phyloP scores from a whole-genome alignment of 2,888 invertebrate genomes.

The Pachydiplax longipennis region DNA sequence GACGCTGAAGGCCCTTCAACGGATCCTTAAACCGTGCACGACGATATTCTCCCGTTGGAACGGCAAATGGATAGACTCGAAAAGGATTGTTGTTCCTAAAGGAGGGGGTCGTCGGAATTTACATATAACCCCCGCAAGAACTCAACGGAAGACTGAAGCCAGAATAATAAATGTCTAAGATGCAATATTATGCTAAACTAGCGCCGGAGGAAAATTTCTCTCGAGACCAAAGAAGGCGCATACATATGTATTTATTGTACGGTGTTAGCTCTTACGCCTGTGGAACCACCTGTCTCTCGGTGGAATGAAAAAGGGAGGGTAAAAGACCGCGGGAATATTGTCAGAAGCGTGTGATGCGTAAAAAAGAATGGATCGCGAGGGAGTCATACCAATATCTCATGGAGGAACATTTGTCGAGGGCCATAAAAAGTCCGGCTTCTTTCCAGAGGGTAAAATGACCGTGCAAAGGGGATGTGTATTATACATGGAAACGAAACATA shows the following conservation, averaged over 20 bases:
- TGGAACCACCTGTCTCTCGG: neutral
- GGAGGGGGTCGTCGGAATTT: neutral
- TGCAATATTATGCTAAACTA: slow-evolving; percentile 40
- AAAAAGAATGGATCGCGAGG: neutral
- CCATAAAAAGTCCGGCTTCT: neutral
- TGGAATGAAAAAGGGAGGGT: neutral
- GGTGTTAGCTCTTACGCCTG: neutral
- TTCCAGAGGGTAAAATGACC: neutral
- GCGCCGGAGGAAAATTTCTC: neutral
- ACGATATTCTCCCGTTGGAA: no score
- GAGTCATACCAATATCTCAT: slow-evolving; percentile 22
- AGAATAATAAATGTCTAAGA: slow-evolving; percentile 28
- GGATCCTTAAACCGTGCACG: no score
- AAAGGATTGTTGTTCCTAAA: no score
- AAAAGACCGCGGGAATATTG: neutral
- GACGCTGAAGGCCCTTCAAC: no score
- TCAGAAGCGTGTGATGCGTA: neutral
- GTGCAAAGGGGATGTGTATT: no score
- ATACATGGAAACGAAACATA: no score
- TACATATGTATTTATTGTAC: slow-evolving; percentile 31
- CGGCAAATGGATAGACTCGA: no score
- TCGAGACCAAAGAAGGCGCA: neutral
- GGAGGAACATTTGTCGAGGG: slow-evolving; percentile 1
- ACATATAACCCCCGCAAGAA: neutral
- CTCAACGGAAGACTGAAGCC: neutral